These are phyloP conservation scores for Chironomus riparius DNA, from an alignment of 2,888 invertebrate species.

Conservation along the genomic window DNA sequence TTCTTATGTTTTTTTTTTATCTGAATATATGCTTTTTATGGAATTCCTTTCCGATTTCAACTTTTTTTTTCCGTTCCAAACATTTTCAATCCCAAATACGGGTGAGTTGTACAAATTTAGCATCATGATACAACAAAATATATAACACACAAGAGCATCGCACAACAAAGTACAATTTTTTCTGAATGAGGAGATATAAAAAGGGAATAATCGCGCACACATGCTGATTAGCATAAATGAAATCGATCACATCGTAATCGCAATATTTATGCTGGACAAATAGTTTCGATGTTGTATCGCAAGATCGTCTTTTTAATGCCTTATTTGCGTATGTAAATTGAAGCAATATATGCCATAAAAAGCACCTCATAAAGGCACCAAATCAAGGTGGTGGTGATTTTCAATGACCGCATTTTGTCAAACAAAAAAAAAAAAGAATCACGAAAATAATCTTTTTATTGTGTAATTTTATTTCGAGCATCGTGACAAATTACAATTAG, in stretches of 20 bases:
- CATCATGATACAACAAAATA: not conserved
- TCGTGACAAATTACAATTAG: too few relatives aligned
- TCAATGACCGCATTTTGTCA: not conserved
- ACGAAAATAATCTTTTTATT: not conserved
- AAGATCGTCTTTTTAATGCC: not conserved
- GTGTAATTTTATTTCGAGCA: not conserved
- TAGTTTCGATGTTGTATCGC: not conserved
- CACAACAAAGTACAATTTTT: not conserved
- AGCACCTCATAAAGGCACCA: not conserved
- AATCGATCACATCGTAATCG: conserved; percentile 7
- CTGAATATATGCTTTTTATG: not conserved
- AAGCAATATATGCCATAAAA: not conserved
- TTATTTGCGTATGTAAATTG: conserved; percentile 13
- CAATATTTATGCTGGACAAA: conserved; percentile 2
- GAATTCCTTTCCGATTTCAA: not conserved
- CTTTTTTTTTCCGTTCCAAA: not conserved
- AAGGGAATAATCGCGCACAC: conserved; percentile 11
- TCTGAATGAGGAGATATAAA: not conserved
- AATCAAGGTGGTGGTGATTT: too few relatives aligned
- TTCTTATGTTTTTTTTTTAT: not conserved
- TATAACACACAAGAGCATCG: not conserved
- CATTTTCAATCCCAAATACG: not conserved
- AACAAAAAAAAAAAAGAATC: not conserved
- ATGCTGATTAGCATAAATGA: conserved; percentile 12
- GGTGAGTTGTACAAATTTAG: not conserved